Evolutionary conservation across 2,888 invertebrate species (phyloP).

Genomic region (Prionchulus punctatus): DNA sequence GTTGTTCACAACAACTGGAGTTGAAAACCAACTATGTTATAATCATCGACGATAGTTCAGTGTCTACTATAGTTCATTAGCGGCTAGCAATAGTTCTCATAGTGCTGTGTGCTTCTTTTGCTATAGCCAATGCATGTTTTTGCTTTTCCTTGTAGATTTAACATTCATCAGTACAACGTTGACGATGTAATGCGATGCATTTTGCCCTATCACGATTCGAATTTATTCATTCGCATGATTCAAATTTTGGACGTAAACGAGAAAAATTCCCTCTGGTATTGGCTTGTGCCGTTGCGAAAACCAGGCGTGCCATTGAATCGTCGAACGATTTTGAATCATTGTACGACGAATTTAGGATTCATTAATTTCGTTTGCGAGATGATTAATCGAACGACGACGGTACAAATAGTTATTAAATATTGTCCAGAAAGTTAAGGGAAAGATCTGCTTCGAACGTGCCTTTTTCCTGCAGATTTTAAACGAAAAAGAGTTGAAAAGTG

Average conservation of each 20-base stretch:
- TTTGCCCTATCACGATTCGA: constrained; percentile 80
- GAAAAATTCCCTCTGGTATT: constrained; percentile 34
- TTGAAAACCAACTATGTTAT: too few species aligned
- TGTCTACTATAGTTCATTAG: too few species aligned
- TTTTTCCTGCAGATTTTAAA: not conserved
- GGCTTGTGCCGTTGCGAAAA: constrained; percentile 22
- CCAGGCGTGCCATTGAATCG: constrained; percentile 20
- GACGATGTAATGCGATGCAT: constrained; percentile 61
- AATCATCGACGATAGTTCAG: too few species aligned
- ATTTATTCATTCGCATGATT: constrained; percentile 61
- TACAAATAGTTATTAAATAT: too few species aligned
- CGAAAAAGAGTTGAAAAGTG: not conserved
- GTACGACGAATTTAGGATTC: constrained; percentile 34
- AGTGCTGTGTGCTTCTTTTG: too few species aligned
- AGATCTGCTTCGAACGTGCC: too few species aligned
- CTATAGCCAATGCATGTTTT: too few species aligned
- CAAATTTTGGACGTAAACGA: constrained; percentile 50
- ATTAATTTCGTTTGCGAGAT: constrained; percentile 48
- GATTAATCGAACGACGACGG: constrained; percentile 43
- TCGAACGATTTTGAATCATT: constrained; percentile 14
- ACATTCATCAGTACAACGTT: constrained; percentile 70
- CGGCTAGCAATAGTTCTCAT: too few species aligned
- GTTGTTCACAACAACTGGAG: too few species aligned
- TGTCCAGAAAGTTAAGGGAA: too few species aligned
- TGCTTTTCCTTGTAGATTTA: constrained; percentile 48